Evolutionary conservation across 2,797 vertebrate species (phyloP), one percentile per base, ranked within the genome.

Genomic region (Danio aesculapii): DNA sequence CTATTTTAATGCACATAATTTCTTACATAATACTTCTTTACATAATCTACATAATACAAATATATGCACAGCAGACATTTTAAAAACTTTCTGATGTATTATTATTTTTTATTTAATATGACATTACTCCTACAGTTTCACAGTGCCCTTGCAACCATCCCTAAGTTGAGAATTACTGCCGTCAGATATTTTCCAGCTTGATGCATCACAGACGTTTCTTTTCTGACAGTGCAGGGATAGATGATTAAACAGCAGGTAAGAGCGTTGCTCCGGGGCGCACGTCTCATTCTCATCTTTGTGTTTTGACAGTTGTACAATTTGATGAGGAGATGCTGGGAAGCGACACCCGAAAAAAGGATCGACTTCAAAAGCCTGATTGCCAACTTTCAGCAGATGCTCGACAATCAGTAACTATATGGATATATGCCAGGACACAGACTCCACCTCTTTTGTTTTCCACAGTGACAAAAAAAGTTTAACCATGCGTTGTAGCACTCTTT

Each of bases 321-420:
- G 89, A 98, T 99, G 98, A 92, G 90, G 84, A 95, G 87, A 82
- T 99, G 98, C 88, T 99, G 98, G 98, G 96, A 97, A 82, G 92
- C 93, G 9, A 86, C 87, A 5, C 97, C 97, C 0, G 93, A 95
- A 0, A 92, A 86, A 50, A 93, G 98, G 77, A 98, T 97, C 67
- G 93, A 92, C 71, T 99, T 99, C 83, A 94, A 95, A 86, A 87
- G 86, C 53, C 94, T 99, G 77, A 97, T 98, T 61, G 91, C 94
- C 79, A 94, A 94, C 55, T 96, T 99, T 92, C 95, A 93, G 92
- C 88, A 86, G 30, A 92, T 94, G 85, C 89, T 87, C 11, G 82
- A 47, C 14, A 64, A 67, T 75, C 61, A 68, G 5, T 86, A 88
- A 46, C 82, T 79, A 41, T 30, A 30, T 62, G 72, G 79, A 77